These are phyloP conservation scores for Chesias legatella DNA, from an alignment of 2,888 invertebrate species.

Conservation along the genomic window DNA sequence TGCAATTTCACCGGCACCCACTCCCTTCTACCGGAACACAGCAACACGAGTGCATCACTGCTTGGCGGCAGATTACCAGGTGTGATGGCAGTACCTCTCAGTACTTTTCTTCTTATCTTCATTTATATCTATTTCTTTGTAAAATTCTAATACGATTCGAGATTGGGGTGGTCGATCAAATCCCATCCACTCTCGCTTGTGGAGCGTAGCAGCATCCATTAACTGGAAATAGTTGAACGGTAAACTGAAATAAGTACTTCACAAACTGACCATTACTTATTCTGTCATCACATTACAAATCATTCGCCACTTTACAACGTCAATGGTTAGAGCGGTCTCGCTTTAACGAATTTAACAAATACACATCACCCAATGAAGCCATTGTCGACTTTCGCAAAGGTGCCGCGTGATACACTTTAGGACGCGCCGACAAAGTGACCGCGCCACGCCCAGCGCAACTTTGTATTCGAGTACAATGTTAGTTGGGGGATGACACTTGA, in stretches of 20 bases:
- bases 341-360: constrained; percentile 37
- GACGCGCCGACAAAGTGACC: constrained; percentile 43
- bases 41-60: too few relatives aligned
- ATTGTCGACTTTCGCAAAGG: constrained; percentile 30
- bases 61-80: too few relatives aligned
- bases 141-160: too few relatives aligned
- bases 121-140: too few relatives aligned
- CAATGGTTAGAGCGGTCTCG: constrained; percentile 24
- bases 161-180: too few relatives aligned
- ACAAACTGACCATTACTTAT: constrained; percentile 6
- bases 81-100: too few relatives aligned
- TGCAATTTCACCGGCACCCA: too few relatives aligned
- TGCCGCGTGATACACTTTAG: constrained; percentile 15
- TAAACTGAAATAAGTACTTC: background rate
- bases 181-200: too few relatives aligned
- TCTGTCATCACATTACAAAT: constrained; percentile 18
- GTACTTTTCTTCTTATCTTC: too few relatives aligned
- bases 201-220: too few relatives aligned
- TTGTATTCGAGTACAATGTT: constrained; percentile 12
- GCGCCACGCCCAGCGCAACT: constrained; percentile 45
- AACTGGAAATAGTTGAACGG: background rate
- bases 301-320: constrained; percentile 12
- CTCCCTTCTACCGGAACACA: too few relatives aligned
- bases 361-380: constrained; percentile 38
- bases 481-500: constrained; percentile 23